Conservation (phyloP, 2,797 vertebrate species). For the Scolopax bukidnonensis region DNA sequence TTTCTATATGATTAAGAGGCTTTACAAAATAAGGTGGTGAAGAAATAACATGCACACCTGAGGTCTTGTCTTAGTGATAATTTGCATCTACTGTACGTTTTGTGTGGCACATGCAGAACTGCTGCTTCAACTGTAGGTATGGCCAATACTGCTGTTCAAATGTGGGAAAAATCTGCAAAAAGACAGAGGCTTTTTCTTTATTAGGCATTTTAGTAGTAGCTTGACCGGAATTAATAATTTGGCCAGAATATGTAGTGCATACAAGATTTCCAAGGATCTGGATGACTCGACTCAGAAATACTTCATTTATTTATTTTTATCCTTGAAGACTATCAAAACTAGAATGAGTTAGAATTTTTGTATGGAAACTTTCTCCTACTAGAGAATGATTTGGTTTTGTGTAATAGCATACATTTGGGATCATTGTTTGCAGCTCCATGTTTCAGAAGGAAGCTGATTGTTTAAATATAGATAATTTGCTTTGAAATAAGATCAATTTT, state of each 20-base stretch:
- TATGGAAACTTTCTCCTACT: background rate
- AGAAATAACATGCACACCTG: no score
- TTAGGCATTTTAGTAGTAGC: background rate
- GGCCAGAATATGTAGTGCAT: background rate
- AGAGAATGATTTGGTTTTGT: background rate
- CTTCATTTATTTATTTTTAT: background rate
- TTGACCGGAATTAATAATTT: background rate
- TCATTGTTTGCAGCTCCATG: background rate
- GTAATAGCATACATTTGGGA: background rate
- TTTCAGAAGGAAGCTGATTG: background rate
- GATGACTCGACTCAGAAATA: background rate
- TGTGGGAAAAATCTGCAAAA: background rate
- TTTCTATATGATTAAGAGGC: background rate
- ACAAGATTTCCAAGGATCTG: background rate
- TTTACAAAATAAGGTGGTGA: background rate
- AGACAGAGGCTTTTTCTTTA: background rate
- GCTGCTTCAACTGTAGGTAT: background rate
- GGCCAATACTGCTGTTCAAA: background rate
- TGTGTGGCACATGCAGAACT: background rate
- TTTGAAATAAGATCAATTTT: slow-evolving; percentile 7
- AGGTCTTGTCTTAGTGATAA: background rate
- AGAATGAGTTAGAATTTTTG: background rate
- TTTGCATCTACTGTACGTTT: background rate
- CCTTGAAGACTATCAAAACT: background rate
- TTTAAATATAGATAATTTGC: background rate